Conservation (phyloP, 2,888 invertebrate species). For the Hemaris fuciformis region DNA sequence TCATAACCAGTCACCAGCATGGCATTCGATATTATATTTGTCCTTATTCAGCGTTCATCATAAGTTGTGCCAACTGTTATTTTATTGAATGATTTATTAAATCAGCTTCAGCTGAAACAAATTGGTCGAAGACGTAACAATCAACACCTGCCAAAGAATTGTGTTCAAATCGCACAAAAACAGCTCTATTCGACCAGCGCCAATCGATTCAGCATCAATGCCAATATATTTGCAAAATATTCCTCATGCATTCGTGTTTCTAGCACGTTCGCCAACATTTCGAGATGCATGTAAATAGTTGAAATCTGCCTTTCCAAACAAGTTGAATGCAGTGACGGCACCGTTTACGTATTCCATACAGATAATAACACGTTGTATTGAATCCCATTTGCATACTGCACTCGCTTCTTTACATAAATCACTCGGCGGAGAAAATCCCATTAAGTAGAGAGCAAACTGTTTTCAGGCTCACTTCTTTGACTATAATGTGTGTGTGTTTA, state of each 20-base stretch:
- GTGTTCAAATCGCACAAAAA: background rate
- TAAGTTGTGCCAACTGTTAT: too few species aligned
- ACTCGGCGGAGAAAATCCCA: background rate
- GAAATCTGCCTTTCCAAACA: slow-evolving; percentile 1
- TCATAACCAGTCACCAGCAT: too few species aligned
- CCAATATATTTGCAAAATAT: background rate
- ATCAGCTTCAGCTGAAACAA: background rate
- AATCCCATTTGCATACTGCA: slow-evolving; percentile 6
- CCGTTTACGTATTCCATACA: background rate
- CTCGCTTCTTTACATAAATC: background rate
- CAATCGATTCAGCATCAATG: background rate
- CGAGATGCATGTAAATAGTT: background rate
- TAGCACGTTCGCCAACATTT: background rate
- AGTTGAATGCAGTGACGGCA: background rate
- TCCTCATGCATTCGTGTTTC: background rate
- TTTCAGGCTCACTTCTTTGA: background rate
- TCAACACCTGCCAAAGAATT: background rate
- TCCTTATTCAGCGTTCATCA: too few species aligned
- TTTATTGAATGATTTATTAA: background rate
- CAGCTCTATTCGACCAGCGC: background rate
- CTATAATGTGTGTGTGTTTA: background rate
- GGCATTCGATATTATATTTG: too few species aligned
- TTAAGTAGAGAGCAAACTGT: background rate
- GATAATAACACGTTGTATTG: background rate
- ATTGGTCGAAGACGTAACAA: background rate